Evolutionary conservation across 2,797 vertebrate genomes (phyloP), one percentile per base, ranked within the genome.

Genomic region (Acanthornis magna): DNA sequence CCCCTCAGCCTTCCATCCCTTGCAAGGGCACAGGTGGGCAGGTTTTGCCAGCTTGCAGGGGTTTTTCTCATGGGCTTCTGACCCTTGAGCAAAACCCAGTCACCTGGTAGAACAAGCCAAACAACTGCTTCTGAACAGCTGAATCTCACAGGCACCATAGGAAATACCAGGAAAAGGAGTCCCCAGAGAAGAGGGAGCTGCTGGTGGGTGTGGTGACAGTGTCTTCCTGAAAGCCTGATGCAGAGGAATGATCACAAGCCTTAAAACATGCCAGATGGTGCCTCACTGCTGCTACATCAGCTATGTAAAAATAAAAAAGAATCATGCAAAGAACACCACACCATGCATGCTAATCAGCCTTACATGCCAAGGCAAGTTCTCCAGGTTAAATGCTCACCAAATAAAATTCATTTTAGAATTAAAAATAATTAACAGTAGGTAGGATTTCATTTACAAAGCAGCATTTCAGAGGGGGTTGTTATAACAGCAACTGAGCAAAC

Each of bases 191-290:
- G 58, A 67, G 15, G 23, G 67, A 87, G 63, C 62, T 80, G 71
- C 57, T 80, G 65, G 51, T 61, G 57, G 86, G 71, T 89, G 84
- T 82, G 81, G 80, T 85, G 67, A 29, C 50, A 80, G 19, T 0
- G 23, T 65, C 60, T 68, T 95, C 86, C 90, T 79, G 92, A 89
- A 93, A 57, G 19, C 32, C 77, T 67, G 50, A 45, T 19, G 47
- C 26, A 48, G 16, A 79, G 32, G 23, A 84, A 87, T 14, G 25
- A 74, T 22, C 77, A 47, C 21, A 85, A 53, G 70, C 27, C 58
- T 80, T 57, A 47, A 85, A 75, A 92, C 62, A 77, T 6, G 22
- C 7, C 70, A 86, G 67, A 62, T 16, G 2, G 40, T 83, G 57
- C 19, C 54, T 85, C 30, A 11, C 17, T 30, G n/a, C 81, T 82